Base-by-base conservation (phyloP, 2,797 vertebrate genomes). In the Diceros bicornis region DNA sequence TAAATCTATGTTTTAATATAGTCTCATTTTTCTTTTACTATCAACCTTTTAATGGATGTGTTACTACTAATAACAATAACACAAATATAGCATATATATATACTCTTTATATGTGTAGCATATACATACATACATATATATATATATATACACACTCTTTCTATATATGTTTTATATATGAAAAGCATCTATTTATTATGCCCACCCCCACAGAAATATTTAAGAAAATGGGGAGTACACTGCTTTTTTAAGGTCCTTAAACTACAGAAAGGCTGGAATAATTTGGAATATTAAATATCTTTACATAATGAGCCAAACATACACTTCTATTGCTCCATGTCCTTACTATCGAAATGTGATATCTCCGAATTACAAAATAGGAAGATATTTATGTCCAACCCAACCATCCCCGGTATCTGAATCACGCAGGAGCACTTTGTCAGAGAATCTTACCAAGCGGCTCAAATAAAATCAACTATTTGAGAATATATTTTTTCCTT, bases 371-470 rank as follows among this genome's bases (percentile, higher is more conserved):
- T 93, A 92, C 66, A 88, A 61, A 91, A 86, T n/a, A 79, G 85
- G 94, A 88, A 96, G 93, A 91, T 94, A 95, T 91, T 97, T 96
- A 87, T 91, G 88, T 97, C 93, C 86, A 50, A 82, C 44, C 66
- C 41, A 23, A 18, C 8, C 89, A 89, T 2, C 94, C 81, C 87
- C 78, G 93, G 6, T 32, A 32, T 91, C 89, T 84, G 94, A 96
- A 86, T 97, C 96, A 96, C 82, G 21, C 69, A 68, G 81, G 77
- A 83, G 18, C 84, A 62, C 71, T 87, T 94, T 97, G 94, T 97
- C 64, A 86, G 91, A 95, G 86, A 57, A 88, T 82, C 72, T 74
- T 62, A 83, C 66, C 52, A 79, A 94, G 92, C 75, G 92, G 62
- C 69, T 50, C 82, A 71, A 64, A 69, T 32, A 23, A 82, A 96